These are phyloP conservation scores for Eulithis prunata DNA, from an alignment of 2,888 invertebrate species.

Conservation along the genomic window DNA sequence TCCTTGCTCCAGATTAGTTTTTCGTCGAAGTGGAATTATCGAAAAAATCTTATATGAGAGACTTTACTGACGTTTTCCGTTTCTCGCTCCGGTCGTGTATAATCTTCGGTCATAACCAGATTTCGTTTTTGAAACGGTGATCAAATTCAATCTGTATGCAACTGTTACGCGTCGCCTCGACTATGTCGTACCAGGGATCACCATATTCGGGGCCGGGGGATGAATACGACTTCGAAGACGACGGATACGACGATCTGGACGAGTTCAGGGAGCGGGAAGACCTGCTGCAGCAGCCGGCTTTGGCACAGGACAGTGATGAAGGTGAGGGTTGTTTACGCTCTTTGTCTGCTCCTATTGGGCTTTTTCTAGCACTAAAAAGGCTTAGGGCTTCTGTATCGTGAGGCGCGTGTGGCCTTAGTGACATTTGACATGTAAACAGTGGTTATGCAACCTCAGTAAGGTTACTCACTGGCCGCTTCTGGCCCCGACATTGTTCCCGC, in stretches of 20 bases:
- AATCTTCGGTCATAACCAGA: constrained; percentile 57
- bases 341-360: constrained; percentile 60
- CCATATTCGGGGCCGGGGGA: constrained; percentile 88
- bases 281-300: constrained; percentile 79
- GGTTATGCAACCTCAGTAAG: constrained; percentile 62
- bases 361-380: constrained; percentile 49
- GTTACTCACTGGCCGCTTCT: constrained; percentile 50
- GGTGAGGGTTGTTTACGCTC: constrained; percentile 79
- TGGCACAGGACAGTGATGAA: constrained; percentile 85
- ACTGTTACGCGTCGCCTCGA: constrained; percentile 82
- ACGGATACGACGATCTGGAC: constrained; percentile 88
- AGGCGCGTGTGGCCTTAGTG: constrained; percentile 35
- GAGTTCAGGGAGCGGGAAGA: constrained; percentile 87
- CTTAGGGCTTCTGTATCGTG: constrained; percentile 4
- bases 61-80: constrained; percentile 62
- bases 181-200: constrained; percentile 88
- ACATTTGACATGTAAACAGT: constrained; percentile 58
- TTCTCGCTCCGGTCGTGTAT: constrained; percentile 55
- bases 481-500: constrained; percentile 63
- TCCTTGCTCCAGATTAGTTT: constrained; percentile 66
- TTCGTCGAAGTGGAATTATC: constrained; percentile 60
- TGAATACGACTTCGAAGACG: constrained; percentile 90
- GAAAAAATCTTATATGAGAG: constrained; percentile 72
- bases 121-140: constrained; percentile 72
- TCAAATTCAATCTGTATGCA: constrained; percentile 81